Base-by-base conservation (phyloP, 2,797 vertebrate genomes). In the Heteromormyrus szaboi region DNA sequence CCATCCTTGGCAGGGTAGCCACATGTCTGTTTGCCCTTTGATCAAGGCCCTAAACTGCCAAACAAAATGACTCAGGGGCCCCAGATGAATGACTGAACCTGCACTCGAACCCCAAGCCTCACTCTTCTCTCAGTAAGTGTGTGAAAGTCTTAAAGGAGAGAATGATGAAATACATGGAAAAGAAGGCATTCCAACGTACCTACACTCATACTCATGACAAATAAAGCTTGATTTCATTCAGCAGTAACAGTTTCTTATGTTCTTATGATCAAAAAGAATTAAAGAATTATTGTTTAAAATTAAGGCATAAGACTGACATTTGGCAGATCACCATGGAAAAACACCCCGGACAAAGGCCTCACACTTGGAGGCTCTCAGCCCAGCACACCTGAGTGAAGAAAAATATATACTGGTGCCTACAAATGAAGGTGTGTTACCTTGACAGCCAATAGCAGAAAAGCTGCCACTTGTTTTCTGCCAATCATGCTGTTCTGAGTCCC, bases 381-480 rank as follows among this genome's bases (percentile, higher is more conserved):
- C 5, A 25, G 89, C 12, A 48, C 50, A 83, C 90, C 85, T 91
- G 88, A 83, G 46, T 68, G 79, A 92, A 87, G 76, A 90, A 83
- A 89, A 90, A 91, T 90, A 91, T 89, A 89, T 88, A 11, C 41
- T 8, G 56, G 53, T 12, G 59, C 19, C n/a, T 22, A 88, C 88
- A 90, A 88, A 90, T 89, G 9, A 89, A 90, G 90, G 41, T 86
- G 79, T 90, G 84, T 88, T 88, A 72, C 76, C 22, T 56, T 85
- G 59, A 76, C 85, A 92, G 88, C 87, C 90, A 91, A 89, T 89
- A 90, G 90, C 89, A 90, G 90, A 93, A 90, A 91, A 91, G 41
- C 14, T 89, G 87, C 88, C 89, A 91, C 91, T 95, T 92, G 91
- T 94, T 96, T 94, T 89, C 92, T 91, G 92, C n/a, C 88, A 91